Evolutionary conservation across 2,113 vertebrate genomes (phyloP).

Genomic region (Psephotus haematonotus): DNA sequence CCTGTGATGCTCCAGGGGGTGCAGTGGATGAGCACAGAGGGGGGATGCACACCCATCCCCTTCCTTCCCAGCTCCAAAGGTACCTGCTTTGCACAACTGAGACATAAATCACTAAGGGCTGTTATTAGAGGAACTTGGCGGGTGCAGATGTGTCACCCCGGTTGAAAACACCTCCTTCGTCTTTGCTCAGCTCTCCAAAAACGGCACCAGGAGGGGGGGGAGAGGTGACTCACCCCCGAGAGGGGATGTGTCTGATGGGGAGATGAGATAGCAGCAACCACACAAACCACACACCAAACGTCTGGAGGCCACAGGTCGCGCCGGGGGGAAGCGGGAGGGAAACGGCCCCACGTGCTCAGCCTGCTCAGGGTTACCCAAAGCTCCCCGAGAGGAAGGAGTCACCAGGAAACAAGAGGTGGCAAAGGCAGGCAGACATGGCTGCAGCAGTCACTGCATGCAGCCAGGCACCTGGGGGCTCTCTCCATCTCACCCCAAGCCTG

Average conservation of each 20-base stretch:
- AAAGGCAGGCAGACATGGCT: not conserved
- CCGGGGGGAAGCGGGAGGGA: not conserved
- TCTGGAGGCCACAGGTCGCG: not conserved
- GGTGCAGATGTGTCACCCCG: constrained; percentile 7
- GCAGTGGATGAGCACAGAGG: not conserved
- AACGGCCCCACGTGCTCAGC: not conserved
- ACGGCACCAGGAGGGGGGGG: not conserved
- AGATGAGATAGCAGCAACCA: constrained; percentile 35
- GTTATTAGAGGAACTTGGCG: constrained; percentile 18
- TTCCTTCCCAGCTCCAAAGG: not conserved
- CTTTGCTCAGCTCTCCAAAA: not conserved
- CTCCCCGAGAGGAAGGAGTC: not conserved
- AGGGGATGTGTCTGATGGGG: constrained; percentile 43
- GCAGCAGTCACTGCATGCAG: not conserved
- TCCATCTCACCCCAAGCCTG: not conserved
- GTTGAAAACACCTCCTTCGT: not conserved
- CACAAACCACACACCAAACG: constrained; percentile 50
- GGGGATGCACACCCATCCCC: rapidly evolving
- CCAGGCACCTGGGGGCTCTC: not conserved
- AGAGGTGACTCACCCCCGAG: constrained; percentile 42
- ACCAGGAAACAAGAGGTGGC: not conserved
- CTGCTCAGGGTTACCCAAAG: not conserved
- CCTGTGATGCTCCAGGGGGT: not conserved
- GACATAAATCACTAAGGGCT: constrained; percentile 27
- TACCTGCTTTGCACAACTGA: not conserved